These are phyloP conservation scores for Trogon melanurus DNA, from an alignment of 2,113 vertebrate species.

Conservation along the genomic window DNA sequence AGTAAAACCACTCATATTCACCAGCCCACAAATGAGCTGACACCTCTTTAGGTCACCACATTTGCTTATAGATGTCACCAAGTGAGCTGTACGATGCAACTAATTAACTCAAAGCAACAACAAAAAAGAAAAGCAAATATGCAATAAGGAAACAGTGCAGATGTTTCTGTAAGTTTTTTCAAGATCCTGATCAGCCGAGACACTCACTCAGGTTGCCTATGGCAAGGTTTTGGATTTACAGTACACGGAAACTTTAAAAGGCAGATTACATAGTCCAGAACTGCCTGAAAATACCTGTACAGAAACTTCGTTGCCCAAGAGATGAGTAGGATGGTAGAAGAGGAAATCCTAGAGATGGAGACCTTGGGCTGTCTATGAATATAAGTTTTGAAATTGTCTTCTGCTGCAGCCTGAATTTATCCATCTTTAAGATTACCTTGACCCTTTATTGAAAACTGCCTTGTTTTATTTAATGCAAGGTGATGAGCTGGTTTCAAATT, in stretches of 20 bases:
- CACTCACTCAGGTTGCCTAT: background rate
- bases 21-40: background rate
- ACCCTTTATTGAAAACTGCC: background rate
- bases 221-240: background rate
- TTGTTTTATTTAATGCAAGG: conserved; percentile 2
- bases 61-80: background rate
- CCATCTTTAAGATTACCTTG: background rate
- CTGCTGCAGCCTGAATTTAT: background rate
- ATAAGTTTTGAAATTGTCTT: background rate
- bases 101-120: background rate
- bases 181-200: background rate
- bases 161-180: background rate
- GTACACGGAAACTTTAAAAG: background rate
- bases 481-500: background rate
- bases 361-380: background rate
- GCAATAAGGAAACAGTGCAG: background rate
- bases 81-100: background rate
- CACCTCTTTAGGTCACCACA: background rate
- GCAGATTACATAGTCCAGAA: background rate
- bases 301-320: background rate
- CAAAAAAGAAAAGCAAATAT: background rate
- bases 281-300: background rate
- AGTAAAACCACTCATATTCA: background rate
- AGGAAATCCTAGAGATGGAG: background rate
- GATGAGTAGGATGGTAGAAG: background rate